Conservation (phyloP, 1,140 invertebrate genomes). For the Zaprionus gabonicus region DNA sequence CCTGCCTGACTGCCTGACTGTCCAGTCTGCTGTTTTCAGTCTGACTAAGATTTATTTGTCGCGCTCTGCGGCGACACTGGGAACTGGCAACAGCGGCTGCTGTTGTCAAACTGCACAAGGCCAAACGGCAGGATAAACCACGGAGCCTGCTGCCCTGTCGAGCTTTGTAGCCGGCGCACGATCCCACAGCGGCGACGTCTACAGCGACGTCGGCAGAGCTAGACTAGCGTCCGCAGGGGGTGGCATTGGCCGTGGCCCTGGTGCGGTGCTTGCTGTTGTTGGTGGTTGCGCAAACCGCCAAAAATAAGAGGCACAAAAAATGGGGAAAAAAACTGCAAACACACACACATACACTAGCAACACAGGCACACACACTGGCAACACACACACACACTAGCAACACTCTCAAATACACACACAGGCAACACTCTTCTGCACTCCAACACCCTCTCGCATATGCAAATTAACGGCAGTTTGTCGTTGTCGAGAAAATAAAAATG, state of each 20-base stretch:
- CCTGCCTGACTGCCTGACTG: constrained; percentile 53
- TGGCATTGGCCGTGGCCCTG: constrained; percentile 78
- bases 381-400: constrained; percentile 42
- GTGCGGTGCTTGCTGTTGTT: constrained; percentile 39
- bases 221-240: constrained; percentile 43
- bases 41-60: constrained; percentile 82
- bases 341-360: background rate
- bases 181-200: constrained; percentile 27
- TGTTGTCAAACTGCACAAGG: constrained; percentile 82
- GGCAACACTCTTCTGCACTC: constrained; percentile 33
- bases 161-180: constrained; percentile 41
- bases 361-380: constrained; percentile 2
- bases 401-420: background rate
- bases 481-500: constrained; percentile 72
- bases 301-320: constrained; percentile 33
- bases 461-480: constrained; percentile 71
- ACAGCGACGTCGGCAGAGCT: constrained; percentile 27
- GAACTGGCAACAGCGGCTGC: constrained; percentile 83
- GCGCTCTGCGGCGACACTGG: constrained; percentile 69
- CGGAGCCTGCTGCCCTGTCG: constrained; percentile 71
- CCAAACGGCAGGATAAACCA: constrained; percentile 82
- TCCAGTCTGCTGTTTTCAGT: constrained; percentile 44
- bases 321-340: constrained; percentile 21
- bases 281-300: constrained; percentile 57
- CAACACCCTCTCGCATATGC: constrained; percentile 40